Conservation (phyloP, 2,888 invertebrate species). For the Cephus pulcher region DNA sequence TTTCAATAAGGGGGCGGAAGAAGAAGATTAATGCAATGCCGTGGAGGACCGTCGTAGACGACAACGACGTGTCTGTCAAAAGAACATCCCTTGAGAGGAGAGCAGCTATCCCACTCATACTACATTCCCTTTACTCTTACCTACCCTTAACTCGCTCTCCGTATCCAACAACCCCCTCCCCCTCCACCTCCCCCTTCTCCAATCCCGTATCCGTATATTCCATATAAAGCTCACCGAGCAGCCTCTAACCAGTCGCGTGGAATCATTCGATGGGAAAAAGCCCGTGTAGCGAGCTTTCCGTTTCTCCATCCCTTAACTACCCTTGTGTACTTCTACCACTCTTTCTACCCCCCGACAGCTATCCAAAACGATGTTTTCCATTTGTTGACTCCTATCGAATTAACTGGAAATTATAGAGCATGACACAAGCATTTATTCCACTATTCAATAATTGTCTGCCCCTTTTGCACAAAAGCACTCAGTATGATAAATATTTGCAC, state of each 20-base stretch:
- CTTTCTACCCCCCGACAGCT: background rate
- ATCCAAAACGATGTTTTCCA: background rate
- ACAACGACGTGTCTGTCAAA: conserved; percentile 56
- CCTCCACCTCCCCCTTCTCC: too few species aligned
- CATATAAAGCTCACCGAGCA: background rate
- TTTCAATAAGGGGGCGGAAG: conserved; percentile 58
- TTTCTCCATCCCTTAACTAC: background rate
- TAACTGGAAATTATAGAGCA: background rate
- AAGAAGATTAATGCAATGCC: conserved; percentile 61
- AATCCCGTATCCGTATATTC: background rate
- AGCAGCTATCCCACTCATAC: background rate
- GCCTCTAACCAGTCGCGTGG: conserved; percentile 24
- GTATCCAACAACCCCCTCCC: background rate
- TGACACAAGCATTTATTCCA: background rate
- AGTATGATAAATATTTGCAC: background rate
- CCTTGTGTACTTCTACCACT: background rate
- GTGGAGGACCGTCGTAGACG: conserved; percentile 55
- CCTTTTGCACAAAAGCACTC: background rate
- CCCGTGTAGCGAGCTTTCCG: conserved; percentile 19
- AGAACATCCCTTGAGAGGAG: conserved; percentile 52
- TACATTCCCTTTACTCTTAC: background rate
- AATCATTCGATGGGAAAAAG: conserved; percentile 33
- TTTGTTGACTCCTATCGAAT: background rate
- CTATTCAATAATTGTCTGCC: background rate
- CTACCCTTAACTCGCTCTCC: background rate